Conservation (phyloP, 2,888 invertebrate species). For the Nymphalis urticae region DNA sequence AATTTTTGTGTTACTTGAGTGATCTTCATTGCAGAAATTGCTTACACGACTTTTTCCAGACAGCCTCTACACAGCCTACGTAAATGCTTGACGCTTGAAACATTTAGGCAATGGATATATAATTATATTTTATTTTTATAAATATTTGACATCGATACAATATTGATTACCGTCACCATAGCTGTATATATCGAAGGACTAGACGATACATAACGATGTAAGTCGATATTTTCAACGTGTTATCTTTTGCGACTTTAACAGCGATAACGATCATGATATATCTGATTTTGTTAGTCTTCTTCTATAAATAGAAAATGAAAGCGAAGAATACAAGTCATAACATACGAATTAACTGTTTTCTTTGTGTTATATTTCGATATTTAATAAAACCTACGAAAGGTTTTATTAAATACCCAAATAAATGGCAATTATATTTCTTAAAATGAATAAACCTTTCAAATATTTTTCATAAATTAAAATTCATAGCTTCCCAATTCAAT, state of each 20-base stretch:
- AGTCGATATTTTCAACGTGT: too few relatives aligned
- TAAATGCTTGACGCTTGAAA: slow-evolving; percentile 6
- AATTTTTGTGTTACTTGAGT: slow-evolving; percentile 27
- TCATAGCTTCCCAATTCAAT: neutral
- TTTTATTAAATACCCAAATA: neutral
- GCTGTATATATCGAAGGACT: too few relatives aligned
- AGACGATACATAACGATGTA: too few relatives aligned
- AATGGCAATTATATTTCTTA: neutral
- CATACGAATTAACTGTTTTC: too few relatives aligned
- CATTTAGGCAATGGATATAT: neutral
- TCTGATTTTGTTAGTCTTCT: too few relatives aligned
- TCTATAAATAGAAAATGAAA: too few relatives aligned
- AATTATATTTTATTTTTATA: neutral
- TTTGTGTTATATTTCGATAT: too few relatives aligned
- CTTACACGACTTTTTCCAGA: slow-evolving; percentile 19
- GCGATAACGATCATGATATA: too few relatives aligned
- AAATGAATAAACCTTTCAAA: neutral
- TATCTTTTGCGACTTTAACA: too few relatives aligned
- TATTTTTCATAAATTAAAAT: neutral
- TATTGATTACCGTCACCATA: too few relatives aligned
- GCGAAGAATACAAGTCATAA: too few relatives aligned
- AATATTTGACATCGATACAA: neutral
- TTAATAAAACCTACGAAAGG: too few relatives aligned
- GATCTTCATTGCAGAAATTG: slow-evolving; percentile 18
- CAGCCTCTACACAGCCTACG: slow-evolving; percentile 15